These are phyloP conservation scores for Meiosimyza decipiens DNA, from an alignment of 2,888 invertebrate species.

Conservation along the genomic window DNA sequence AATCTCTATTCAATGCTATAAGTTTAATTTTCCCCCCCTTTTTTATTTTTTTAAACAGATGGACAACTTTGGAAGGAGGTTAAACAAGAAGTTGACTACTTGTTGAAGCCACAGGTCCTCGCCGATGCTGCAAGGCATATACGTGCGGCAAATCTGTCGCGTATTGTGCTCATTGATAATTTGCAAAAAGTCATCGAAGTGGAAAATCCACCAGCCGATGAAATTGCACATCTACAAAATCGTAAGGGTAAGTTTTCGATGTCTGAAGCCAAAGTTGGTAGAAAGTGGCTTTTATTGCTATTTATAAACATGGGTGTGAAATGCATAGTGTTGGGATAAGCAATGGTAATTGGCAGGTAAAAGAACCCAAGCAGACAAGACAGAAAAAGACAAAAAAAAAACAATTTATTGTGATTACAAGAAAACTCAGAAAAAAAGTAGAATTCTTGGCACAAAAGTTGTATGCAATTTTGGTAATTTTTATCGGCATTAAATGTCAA, in stretches of 20 bases:
- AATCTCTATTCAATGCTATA: not conserved
- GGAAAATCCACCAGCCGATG: constrained; percentile 79
- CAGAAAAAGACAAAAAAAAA: not conserved
- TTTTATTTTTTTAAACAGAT: constrained; percentile 48
- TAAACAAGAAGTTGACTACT: constrained; percentile 72
- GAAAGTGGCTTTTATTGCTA: not conserved
- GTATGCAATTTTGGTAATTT: not conserved
- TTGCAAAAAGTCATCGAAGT: constrained; percentile 81
- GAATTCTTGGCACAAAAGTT: not conserved
- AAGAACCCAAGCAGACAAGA: not conserved
- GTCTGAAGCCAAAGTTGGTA: not conserved
- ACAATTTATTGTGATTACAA: not conserved
- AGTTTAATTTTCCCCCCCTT: not conserved
- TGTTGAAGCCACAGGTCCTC: constrained; percentile 76
- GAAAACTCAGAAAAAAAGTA: not conserved
- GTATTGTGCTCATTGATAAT: constrained; percentile 80
- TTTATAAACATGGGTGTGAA: not conserved
- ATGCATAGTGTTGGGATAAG: not conserved
- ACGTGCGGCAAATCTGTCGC: constrained; percentile 73
- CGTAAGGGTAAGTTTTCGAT: constrained; percentile 72
- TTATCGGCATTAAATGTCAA: constrained; percentile 19
- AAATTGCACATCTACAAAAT: constrained; percentile 76
- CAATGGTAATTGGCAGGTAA: not conserved
- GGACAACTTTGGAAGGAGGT: constrained; percentile 66
- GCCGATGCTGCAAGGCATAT: constrained; percentile 74